Evolutionary conservation across 2,113 vertebrate genomes (phyloP).

Genomic region (Dasyornis broadbenti): DNA sequence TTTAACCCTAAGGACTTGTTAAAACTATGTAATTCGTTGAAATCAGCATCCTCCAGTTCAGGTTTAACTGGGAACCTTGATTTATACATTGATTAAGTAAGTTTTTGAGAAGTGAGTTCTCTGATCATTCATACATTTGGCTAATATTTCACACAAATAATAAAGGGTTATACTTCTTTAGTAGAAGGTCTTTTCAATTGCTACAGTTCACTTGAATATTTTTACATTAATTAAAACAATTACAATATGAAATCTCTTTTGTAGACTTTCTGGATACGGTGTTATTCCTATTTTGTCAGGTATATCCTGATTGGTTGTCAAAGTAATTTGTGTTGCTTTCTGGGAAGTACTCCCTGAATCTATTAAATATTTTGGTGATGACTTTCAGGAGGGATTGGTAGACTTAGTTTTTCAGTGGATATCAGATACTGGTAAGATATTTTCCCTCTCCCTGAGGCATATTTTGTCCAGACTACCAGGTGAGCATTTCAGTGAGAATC

Average conservation of each 20-base stretch:
- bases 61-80: not conserved
- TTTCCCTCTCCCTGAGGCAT: not conserved
- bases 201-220: not conserved
- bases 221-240: not conserved
- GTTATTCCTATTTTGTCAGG: slow-evolving; percentile 31
- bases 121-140: not conserved
- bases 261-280: not conserved
- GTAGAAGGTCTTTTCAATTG: not conserved
- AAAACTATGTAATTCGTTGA: not conserved
- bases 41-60: not conserved
- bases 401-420: slow-evolving; percentile 65
- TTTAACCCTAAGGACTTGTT: not conserved
- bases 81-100: not conserved
- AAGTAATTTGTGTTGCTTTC: slow-evolving; percentile 62
- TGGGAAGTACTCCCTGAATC: slow-evolving; percentile 64
- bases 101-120: not conserved
- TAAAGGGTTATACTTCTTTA: not conserved
- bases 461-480: not conserved
- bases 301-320: slow-evolving; percentile 63
- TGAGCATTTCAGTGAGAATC: not conserved
- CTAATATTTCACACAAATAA: not conserved
- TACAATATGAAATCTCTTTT: not conserved
- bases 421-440: slow-evolving; percentile 48
- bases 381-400: slow-evolving; percentile 61
- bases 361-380: slow-evolving; percentile 34